These are phyloP conservation scores for Pogonophryne albipinna DNA, from an alignment of 2,797 vertebrate species.

Conservation along the genomic window DNA sequence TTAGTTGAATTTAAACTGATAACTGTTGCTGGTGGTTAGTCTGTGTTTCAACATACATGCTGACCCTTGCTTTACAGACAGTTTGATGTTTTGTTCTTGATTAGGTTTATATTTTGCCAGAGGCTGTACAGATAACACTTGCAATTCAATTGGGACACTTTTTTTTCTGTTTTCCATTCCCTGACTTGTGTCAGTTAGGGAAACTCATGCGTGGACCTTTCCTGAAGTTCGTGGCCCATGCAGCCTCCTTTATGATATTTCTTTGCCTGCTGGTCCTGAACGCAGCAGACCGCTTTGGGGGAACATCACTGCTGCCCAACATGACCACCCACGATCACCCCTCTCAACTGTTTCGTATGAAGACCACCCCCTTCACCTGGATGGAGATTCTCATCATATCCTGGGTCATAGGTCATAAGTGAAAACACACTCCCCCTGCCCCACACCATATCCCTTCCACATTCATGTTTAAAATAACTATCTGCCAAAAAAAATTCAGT, in stretches of 20 bases:
- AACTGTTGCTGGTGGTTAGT: not conserved
- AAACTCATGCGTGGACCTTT: constrained; percentile 94
- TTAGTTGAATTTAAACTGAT: too few species aligned
- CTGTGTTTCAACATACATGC: not conserved
- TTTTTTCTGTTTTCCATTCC: not conserved
- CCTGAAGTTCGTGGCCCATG: constrained; percentile 97
- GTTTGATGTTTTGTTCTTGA: not conserved
- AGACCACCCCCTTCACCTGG: constrained; percentile 96
- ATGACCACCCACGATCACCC: constrained; percentile 92
- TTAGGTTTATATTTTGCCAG: not conserved
- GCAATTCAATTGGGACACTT: not conserved
- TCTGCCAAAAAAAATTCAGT: not conserved
- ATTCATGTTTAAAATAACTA: not conserved
- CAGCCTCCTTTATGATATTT: constrained; percentile 95
- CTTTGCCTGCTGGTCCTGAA: constrained; percentile 96
- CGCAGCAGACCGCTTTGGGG: constrained; percentile 94
- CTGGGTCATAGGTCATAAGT: constrained; percentile 93
- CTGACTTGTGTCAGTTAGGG: constrained; percentile 85
- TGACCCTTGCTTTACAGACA: not conserved
- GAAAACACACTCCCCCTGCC: not conserved
- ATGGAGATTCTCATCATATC: constrained; percentile 97
- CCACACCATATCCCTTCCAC: not conserved
- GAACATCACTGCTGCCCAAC: constrained; percentile 93
- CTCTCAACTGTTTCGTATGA: constrained; percentile 95
- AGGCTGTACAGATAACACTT: not conserved